phyloP scores from a whole-genome alignment of 2,797 vertebrate species.

The Cossypha polioptera region DNA sequence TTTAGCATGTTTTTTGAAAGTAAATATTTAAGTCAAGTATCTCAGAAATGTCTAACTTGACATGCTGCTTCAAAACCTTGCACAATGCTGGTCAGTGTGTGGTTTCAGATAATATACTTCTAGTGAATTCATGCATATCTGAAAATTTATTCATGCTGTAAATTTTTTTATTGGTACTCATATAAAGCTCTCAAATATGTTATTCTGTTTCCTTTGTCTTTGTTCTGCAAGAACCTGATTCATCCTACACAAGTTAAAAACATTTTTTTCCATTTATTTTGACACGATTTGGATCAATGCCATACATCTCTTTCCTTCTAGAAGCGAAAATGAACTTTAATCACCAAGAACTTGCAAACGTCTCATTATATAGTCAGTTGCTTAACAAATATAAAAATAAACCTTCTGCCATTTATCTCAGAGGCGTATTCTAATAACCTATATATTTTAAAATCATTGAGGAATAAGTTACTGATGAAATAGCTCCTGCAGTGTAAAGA shows the following conservation, averaged over 20 bases:
- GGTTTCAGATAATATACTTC: neutral
- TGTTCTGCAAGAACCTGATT: neutral
- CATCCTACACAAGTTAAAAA: neutral
- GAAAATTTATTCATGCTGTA: neutral
- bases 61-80: neutral
- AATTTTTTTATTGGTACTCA: neutral
- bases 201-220: neutral
- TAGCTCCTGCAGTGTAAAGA: neutral
- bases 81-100: neutral
- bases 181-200: neutral
- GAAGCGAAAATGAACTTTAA: neutral
- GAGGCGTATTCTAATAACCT: neutral
- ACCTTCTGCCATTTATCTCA: neutral
- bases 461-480: neutral
- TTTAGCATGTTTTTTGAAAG: neutral
- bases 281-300: neutral
- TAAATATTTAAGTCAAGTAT: neutral
- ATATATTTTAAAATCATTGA: neutral
- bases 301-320: neutral
- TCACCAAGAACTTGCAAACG: neutral
- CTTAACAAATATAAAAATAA: neutral
- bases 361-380: neutral
- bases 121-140: neutral
- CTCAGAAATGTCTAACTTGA: neutral
- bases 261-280: neutral